These are phyloP conservation scores for Mormyrops boulengeri DNA, from an alignment of 2,797 vertebrate species.

Conservation along the genomic window DNA sequence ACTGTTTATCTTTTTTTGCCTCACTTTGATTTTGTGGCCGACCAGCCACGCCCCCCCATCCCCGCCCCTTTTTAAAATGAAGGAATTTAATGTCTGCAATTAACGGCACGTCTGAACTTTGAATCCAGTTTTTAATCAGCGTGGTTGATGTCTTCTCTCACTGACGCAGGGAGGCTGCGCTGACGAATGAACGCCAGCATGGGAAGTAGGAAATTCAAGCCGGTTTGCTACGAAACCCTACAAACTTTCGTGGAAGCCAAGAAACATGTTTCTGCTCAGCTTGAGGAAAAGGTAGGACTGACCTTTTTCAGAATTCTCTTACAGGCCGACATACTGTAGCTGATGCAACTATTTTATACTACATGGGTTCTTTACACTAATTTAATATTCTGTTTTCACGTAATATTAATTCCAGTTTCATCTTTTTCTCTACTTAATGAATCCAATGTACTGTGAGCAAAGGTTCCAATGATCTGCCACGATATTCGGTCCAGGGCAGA, in stretches of 20 bases:
- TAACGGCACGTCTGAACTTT: not conserved
- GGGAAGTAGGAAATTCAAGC: slow-evolving; percentile 67
- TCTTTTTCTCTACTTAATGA: not conserved
- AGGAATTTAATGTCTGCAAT: not conserved
- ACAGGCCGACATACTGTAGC: not conserved
- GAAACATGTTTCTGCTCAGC: slow-evolving; percentile 62
- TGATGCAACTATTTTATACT: not conserved
- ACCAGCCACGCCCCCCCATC: not conserved
- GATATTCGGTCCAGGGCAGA: not conserved
- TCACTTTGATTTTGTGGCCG: not conserved
- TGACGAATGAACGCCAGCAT: slow-evolving; percentile 59
- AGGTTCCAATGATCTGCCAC: not conserved
- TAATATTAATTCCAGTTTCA: not conserved
- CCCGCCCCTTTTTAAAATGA: not conserved
- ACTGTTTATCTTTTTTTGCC: not conserved
- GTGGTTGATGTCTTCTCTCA: not conserved
- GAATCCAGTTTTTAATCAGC: not conserved
- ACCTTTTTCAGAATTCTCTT: not conserved
- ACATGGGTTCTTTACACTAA: not conserved
- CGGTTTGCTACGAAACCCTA: slow-evolving; percentile 69
- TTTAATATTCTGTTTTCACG: not conserved
- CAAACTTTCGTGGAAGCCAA: slow-evolving; percentile 66
- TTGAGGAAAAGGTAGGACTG: slow-evolving; percentile 72
- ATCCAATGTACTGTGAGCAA: not conserved
- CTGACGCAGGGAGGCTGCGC: slow-evolving; percentile 61